Conservation (phyloP, 23 tunicate genomes). For the Corella eumyota region DNA sequence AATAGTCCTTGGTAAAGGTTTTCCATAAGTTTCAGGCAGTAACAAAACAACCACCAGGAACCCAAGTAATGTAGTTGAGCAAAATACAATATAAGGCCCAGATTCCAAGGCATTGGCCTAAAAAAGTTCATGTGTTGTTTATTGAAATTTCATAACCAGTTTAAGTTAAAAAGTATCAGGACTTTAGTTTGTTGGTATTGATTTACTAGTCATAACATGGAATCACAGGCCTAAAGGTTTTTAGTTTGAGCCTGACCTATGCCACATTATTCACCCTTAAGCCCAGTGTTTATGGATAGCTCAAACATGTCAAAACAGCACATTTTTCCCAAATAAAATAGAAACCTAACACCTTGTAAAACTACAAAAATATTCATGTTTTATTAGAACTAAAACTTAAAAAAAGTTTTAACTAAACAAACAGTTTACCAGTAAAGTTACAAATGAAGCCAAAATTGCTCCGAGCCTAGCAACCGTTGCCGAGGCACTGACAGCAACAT, state of each 20-base stretch:
- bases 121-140: neutral
- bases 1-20: constrained; percentile 39
- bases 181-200: too few relatives aligned
- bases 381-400: neutral
- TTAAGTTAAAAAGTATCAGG: too few relatives aligned
- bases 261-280: too few relatives aligned
- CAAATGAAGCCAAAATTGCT: constrained; percentile 57
- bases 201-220: too few relatives aligned
- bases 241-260: too few relatives aligned
- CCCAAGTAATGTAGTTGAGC: neutral
- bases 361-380: neutral
- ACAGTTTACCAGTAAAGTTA: constrained; percentile 11
- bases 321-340: too few relatives aligned
- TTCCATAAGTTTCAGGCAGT: constrained; percentile 26
- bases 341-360: neutral
- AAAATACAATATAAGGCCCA: constrained; percentile 20
- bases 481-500: constrained; percentile 27
- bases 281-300: too few relatives aligned
- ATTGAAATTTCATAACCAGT: neutral
- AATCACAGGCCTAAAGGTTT: too few relatives aligned
- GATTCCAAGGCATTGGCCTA: neutral
- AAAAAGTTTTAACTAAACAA: neutral
- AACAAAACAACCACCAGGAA: constrained; percentile 4
- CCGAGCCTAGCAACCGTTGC: constrained; percentile 57
- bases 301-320: too few relatives aligned